Base-by-base conservation (phyloP, 2,113 vertebrate species). In the Piaya cayana region DNA sequence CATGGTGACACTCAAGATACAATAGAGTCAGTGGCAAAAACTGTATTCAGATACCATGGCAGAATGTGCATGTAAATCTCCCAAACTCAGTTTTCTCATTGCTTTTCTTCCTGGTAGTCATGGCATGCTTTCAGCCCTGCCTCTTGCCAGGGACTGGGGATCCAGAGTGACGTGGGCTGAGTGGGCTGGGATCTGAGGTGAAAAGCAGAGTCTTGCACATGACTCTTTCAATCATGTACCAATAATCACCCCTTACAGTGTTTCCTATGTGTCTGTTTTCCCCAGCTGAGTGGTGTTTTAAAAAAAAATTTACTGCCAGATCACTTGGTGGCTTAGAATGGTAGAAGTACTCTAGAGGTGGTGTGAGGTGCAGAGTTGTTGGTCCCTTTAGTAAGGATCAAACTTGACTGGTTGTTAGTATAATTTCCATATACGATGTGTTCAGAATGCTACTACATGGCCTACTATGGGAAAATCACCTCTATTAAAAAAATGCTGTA, bases 61-160 rank as follows among this genome's bases (percentile, higher is more conserved):
- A 69, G 21, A 65, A 88, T 23, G 43, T 47, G 49, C 63, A 4
- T 15, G 20, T 62, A 16, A 36, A 32, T 34, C 36, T 56, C 27
- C 15, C 37, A 26, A 12, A 65, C 14, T 21, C 0, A 0, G 1
- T 72, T 72, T 77, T 62, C 30, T 62, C 1, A 3, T 58, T 70
- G 23, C 30, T 77, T 91, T 72, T 71, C 32, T 30, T 74, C 30
- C 49, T 72, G 17, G 19, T 45, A 27, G 27, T 36, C 74, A 9
- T 0, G 4, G 32, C 9, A 4, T 27, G 30, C 36, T 52, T 75
- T 65, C 34, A 75, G 8, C 29, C 10, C 56, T 78, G 34, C 20
- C 2, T 1, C 27, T 60, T 39, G 49, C n/a, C 0, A 0, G 45
- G 18, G 5, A 11, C 50, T 36, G 19, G 16, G 21, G 12, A 55